Percentiles rank a stretch among this genome's conserved stretches.
These are phyloP conservation scores for Amphimedon queenslandica DNA, from an alignment of 37 sponge, comb jelly and placozoan species.

Conservation along the genomic window DNA sequence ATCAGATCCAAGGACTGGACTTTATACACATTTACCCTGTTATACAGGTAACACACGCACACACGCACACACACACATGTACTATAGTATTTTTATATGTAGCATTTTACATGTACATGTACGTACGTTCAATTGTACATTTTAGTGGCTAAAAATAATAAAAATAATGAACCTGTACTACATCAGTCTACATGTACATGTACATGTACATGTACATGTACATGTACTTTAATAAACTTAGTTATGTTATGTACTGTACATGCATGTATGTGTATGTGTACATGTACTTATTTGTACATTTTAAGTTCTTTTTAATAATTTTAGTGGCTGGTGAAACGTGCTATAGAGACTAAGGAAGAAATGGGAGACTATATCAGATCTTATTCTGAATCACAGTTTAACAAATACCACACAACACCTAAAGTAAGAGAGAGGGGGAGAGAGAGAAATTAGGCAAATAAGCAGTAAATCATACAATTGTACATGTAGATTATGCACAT, in stretches of 20 bases:
- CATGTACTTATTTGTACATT: not conserved
- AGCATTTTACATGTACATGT: no score
- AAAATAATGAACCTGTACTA: not conserved
- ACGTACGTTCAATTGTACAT: no score
- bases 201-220: no score
- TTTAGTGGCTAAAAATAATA: not conserved
- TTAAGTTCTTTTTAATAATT: not conserved
- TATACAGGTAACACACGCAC: constrained; percentile 88
- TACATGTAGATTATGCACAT: no score
- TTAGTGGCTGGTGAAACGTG: constrained; percentile 92
- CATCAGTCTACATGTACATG: not conserved
- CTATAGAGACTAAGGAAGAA: constrained; percentile 94
- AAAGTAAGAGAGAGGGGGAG: constrained; percentile 24
- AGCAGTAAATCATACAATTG: no score
- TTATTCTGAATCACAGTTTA: constrained; percentile 87
- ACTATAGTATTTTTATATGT: no score
- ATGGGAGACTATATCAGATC: constrained; percentile 86
- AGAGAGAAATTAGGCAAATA: no score
- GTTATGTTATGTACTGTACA: no score
- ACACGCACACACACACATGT: no score
- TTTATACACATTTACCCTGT: constrained; percentile 98
- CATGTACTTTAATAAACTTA: no score
- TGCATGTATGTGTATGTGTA: no score
- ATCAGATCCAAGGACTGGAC: constrained; percentile 98
- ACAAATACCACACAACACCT: constrained; percentile 63